Evolutionary conservation across 2,888 invertebrate genomes (phyloP).

Genomic region (Nomada ferruginata): DNA sequence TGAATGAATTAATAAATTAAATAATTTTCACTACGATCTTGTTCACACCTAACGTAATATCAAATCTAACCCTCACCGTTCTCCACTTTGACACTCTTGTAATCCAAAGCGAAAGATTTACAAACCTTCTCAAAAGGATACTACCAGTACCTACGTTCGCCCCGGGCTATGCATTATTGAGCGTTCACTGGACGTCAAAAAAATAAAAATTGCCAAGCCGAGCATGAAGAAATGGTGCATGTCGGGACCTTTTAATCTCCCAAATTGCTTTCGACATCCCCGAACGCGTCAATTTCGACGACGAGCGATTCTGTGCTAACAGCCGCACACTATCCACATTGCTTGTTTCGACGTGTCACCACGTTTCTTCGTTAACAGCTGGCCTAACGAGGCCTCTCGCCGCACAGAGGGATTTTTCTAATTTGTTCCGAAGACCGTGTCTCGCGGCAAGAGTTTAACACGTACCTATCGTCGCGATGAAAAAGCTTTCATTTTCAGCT

Average conservation of each 20-base stretch:
- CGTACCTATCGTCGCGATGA: no score
- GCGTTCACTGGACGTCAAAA: neutral
- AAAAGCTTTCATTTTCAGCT: no score
- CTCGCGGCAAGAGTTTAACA: no score
- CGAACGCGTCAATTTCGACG: neutral
- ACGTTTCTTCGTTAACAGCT: slow-evolving; percentile 39
- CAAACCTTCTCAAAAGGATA: neutral
- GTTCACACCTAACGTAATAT: no score
- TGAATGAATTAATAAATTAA: no score
- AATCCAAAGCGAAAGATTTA: neutral
- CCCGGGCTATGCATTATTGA: neutral
- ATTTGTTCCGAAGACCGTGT: slow-evolving; percentile 9
- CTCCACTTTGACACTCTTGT: no score
- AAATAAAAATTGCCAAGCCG: neutral
- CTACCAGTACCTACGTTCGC: neutral
- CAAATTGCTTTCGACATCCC: slow-evolving; percentile 53
- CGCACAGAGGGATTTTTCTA: slow-evolving; percentile 16
- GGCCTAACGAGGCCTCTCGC: slow-evolving; percentile 28
- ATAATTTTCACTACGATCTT: no score
- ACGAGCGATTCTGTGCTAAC: slow-evolving; percentile 4
- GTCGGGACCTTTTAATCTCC: slow-evolving; percentile 62
- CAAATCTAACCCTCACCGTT: no score
- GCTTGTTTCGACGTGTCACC: slow-evolving; percentile 15
- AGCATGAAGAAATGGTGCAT: slow-evolving; percentile 25
- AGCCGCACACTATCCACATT: slow-evolving; percentile 9